Base-by-base conservation (phyloP, 2,888 invertebrate genomes). In the Torymus aiolomorphi region DNA sequence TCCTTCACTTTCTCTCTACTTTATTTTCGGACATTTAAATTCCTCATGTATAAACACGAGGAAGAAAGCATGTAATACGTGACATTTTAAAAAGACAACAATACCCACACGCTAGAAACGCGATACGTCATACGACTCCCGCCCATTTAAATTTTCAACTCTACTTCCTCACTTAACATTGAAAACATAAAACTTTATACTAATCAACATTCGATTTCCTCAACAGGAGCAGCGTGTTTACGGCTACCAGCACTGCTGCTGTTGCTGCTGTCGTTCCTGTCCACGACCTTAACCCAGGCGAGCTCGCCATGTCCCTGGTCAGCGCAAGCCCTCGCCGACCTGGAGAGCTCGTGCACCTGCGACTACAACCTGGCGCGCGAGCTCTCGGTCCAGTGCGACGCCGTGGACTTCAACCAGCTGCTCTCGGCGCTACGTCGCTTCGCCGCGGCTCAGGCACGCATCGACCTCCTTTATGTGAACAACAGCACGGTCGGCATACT, bases 301-400 rank as follows among this genome's bases (percentile, higher is more conserved):
- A 89, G 91, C 70, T 94, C 94, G 24, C 95, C 96, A 87, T 97
- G 97, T 91, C 97, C 97, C 0, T 97, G 97, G 97, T 95, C 95
- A 86, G 84, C 86, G 18, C 92, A 93, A 80, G 94, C 95, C 82
- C 92, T 95, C 31, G 92, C 93, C 67, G 95, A 95, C 80, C 93
- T 97, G 81, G 96, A 96, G 87, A 93, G 95, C 69, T 94, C 96
- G 65, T 97, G 97, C 90, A 93, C 97, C 80, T 97, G 97, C 91
- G 96, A 97, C 82, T 95, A 95, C 90, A 97, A 97, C 89, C 92
- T 96, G 82, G 96, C 95, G 62, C 93, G 94, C 85, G 96, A 97
- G 89, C 92, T 97, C 14, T 96, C 96, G 52, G 95, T 97, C 83
- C 97, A 97, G 91, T 97, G 97, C 91, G 96, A 97, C 91, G 95